Evolutionary conservation across 1,140 invertebrate genomes (phyloP), one percentile per base, ranked within the genome.

Genomic region (Drosophila leontia): DNA sequence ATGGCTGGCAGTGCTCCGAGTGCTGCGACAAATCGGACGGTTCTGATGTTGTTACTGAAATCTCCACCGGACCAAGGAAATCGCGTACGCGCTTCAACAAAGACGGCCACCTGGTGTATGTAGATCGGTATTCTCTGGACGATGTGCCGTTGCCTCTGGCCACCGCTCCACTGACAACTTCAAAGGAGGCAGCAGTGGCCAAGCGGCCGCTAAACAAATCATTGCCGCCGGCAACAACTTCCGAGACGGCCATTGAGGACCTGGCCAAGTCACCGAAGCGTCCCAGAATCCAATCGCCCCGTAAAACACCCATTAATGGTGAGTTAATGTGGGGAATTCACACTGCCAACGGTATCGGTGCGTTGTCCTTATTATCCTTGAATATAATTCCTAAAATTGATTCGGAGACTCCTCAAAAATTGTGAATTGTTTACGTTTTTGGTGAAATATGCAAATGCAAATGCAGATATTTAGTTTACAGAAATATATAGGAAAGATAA

Each of bases 1-100:
- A 97, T 95, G 98, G 98, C 82, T 99, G 98, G 98, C 97, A 97
- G 94, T 98, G 97, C 91, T 97, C 97, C 1, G 97, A 98, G 92
- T 98, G 97, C 83, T 98, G 97, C 84, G 97, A 97, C 91, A 97
- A 97, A 82, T 96, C 96, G 2, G 96, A 96, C 3, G 96, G 96
- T 53, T 97, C 96, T 1, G 96, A 96, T 82, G 93, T 94, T 0
- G 96, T 97, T 78, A 94, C 95, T 1, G 94, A 97, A 26, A 96
- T 97, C 76, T 95, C 96, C 39, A 96, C 96, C 70, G 96, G 96
- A 1, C 96, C 96, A 0, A 94, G 97, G 23, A 95, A 96, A 80
- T 95, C 97, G 13, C 95, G 96, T 69, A 95, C 96, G 23, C 94
- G 96, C 8, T 96, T 96, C 75, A 96, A 95, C 82, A 96, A 96